Conservation (phyloP, 2,113 vertebrate genomes). For the Coptodon rendalli region DNA sequence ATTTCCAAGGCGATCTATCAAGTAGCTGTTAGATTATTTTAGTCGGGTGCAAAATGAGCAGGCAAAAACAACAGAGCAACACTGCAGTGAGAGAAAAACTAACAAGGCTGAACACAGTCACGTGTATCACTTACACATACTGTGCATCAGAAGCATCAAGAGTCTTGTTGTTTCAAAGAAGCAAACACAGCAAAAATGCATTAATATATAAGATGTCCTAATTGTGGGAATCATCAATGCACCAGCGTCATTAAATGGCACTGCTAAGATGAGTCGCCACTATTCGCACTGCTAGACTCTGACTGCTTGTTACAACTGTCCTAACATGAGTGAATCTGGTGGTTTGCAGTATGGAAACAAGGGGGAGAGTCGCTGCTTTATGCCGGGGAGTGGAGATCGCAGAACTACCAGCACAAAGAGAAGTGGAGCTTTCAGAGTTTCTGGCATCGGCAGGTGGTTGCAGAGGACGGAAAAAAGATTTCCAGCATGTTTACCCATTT, state of each 20-base stretch:
- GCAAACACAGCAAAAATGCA: neutral
- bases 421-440: slow-evolving; percentile 11
- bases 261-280: neutral
- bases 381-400: neutral
- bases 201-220: neutral
- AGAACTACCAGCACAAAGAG: slow-evolving; percentile 8
- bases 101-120: neutral
- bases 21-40: neutral
- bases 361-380: neutral
- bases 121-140: neutral
- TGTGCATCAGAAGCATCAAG: neutral
- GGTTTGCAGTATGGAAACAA: slow-evolving; percentile 5
- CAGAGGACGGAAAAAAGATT: slow-evolving; percentile 9
- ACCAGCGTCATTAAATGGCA: neutral
- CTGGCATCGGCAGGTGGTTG: neutral
- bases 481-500: slow-evolving; percentile 17
- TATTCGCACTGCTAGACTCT: neutral
- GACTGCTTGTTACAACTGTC: neutral
- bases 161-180: neutral
- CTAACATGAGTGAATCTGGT: neutral
- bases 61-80: neutral
- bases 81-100: neutral
- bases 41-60: neutral
- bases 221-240: neutral
- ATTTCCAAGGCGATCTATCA: neutral